Evolutionary conservation across 1,140 invertebrate species (phyloP).

Genomic region (Zaprionus inermis): DNA sequence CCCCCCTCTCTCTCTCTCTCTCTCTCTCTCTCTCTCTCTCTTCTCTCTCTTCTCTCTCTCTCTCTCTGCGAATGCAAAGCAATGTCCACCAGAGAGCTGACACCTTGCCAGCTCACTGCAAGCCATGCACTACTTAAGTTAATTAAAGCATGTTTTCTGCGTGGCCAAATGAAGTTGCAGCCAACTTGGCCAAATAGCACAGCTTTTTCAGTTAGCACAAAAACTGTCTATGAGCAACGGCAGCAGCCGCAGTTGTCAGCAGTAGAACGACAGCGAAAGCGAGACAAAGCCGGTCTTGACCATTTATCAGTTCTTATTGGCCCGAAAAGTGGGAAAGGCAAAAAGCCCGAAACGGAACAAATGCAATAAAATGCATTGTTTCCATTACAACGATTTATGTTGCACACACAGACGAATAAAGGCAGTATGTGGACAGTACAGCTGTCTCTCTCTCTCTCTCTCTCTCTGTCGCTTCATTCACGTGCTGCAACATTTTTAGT

Average conservation of each 20-base stretch:
- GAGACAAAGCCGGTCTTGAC: slow-evolving; percentile 74
- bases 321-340: not conserved
- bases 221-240: slow-evolving; percentile 38
- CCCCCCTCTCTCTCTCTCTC: no score
- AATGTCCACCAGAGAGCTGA: not conserved
- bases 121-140: slow-evolving; percentile 58
- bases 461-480: slow-evolving; percentile 16
- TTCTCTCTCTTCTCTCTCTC: not conserved
- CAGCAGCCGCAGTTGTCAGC: not conserved
- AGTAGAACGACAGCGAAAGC: slow-evolving; percentile 11
- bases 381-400: slow-evolving; percentile 7
- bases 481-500: slow-evolving; percentile 76
- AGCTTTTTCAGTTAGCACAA: slow-evolving; percentile 44
- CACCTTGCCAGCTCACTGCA: slow-evolving; percentile 34
- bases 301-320: slow-evolving; percentile 65
- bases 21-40: not conserved
- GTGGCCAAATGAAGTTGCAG: slow-evolving; percentile 66
- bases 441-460: not conserved
- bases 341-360: slow-evolving; percentile 1
- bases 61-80: not conserved
- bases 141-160: slow-evolving; percentile 60
- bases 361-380: slow-evolving; percentile 4
- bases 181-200: slow-evolving; percentile 11
- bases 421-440: not conserved
- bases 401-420: not conserved